Evolutionary conservation across 2,113 vertebrate species (phyloP), one percentile per base, ranked within the genome.

Genomic region (Nerophis lumbriciformis): DNA sequence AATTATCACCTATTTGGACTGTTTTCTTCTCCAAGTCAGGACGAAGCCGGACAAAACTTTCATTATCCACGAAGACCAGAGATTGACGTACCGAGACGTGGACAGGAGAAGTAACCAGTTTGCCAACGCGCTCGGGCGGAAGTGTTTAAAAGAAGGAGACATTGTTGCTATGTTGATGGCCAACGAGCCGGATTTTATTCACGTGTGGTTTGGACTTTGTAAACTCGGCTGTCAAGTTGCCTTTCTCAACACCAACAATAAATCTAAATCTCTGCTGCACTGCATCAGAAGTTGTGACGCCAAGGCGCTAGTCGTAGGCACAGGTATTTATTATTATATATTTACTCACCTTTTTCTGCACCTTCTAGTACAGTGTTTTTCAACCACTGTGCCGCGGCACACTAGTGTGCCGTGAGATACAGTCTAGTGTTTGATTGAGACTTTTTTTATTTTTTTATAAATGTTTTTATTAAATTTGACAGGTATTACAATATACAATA

Each of bases 121-220:
- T 28, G 93, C 94, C 0, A 81, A 72, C 6, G 92, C 85, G 4
- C 88, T 97, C 57, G 63, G 88, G 5, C 54, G 85, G 0, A 82
- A 75, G 0, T 39, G 56, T 0, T 58, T 93, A 73, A 73, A 76
- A 51, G 88, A 62, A 13, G 93, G 94, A 0, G 92, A 93, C 84
- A 80, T 88, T 0, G 94, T 92, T 6, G 94, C 95, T 5, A 66
- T 95, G 75, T 75, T 95, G 60, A 94, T 98, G 93, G 85, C 76
- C 82, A 98, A 97, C 0, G 93, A 96, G 48, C 91, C 95, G 0
- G 93, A 97, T 66, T 98, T 97, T 39, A 56, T 98, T 1, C 91
- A 93, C 0, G 87, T 87, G 16, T 97, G 95, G 95, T 88, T 98
- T 0, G 95, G 93, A 1, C 80, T 95, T 54, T 87, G 89, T 28